These are phyloP conservation scores for Brachylomia viminalis DNA, from an alignment of 2,888 invertebrate genomes.

Conservation along the genomic window DNA sequence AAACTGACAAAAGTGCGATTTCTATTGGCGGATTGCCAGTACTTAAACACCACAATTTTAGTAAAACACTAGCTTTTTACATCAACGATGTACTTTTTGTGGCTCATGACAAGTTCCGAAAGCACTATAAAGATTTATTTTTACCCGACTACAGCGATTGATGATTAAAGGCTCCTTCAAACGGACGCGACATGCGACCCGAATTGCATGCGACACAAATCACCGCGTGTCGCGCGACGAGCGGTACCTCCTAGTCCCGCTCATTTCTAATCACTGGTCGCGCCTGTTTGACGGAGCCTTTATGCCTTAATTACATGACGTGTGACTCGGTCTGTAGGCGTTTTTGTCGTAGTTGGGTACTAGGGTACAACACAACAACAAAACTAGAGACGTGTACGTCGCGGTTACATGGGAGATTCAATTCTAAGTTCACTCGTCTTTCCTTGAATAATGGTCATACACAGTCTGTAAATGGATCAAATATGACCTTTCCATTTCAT, in stretches of 20 bases:
- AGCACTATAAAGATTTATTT: neutral
- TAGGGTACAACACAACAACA: neutral
- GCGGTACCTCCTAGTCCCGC: no score
- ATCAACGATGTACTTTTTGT: neutral
- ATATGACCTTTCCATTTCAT: conserved; percentile 65
- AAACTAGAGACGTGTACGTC: neutral
- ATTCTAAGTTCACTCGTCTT: neutral
- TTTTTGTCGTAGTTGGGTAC: neutral
- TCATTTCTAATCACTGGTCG: no score
- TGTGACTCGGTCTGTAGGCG: no score
- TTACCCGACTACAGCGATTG: neutral
- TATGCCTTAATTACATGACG: no score
- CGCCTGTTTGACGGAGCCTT: no score
- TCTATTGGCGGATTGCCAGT: neutral
- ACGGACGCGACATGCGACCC: no score
- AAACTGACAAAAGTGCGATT: conserved; percentile 6
- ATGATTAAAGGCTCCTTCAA: no score
- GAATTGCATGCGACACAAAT: no score
- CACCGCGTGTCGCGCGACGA: no score
- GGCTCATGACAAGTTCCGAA: neutral
- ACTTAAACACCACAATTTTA: no score
- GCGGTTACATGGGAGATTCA: neutral
- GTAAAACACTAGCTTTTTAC: neutral
- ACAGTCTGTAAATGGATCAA: conserved; percentile 19
- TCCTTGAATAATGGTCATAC: neutral